phyloP scores from a whole-genome alignment of 2,888 invertebrate genomes.

The Coleophora flavipennella region DNA sequence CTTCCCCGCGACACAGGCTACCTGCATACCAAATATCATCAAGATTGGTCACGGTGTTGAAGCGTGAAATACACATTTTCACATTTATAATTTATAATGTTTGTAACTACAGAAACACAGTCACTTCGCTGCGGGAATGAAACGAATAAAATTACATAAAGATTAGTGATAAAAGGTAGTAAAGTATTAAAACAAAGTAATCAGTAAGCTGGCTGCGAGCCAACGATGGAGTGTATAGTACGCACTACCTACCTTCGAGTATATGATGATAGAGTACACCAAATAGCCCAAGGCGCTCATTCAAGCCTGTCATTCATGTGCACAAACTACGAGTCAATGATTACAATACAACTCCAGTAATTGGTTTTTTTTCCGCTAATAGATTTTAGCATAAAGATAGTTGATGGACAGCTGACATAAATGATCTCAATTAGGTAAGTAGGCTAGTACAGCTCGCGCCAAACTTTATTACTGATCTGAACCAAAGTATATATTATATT shows the following conservation, averaged over 20 bases:
- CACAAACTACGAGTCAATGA: conserved; percentile 7
- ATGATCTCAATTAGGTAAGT: background rate
- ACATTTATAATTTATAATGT: no score
- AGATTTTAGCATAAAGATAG: background rate
- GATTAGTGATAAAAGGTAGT: conserved; percentile 24
- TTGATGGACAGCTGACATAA: background rate
- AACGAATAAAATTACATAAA: no score
- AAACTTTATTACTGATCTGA: no score
- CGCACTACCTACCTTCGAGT: no score
- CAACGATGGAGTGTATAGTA: conserved; percentile 19
- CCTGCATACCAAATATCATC: no score
- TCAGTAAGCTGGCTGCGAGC: conserved; percentile 37
- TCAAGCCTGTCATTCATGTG: conserved; percentile 42
- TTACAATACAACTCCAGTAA: conserved; percentile 7
- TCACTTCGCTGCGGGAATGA: no score
- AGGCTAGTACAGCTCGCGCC: no score
- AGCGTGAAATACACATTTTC: no score
- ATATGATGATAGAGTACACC: conserved; percentile 1
- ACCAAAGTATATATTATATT: no score
- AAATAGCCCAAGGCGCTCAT: conserved; percentile 27
- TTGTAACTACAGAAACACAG: no score
- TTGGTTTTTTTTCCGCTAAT: conserved; percentile 2
- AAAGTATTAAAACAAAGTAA: conserved; percentile 48
- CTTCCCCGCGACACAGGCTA: no score
- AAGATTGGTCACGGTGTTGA: no score